Evolutionary conservation across 2,888 invertebrate species (phyloP).

Genomic region (Galeopsomyia nigrocyanea): DNA sequence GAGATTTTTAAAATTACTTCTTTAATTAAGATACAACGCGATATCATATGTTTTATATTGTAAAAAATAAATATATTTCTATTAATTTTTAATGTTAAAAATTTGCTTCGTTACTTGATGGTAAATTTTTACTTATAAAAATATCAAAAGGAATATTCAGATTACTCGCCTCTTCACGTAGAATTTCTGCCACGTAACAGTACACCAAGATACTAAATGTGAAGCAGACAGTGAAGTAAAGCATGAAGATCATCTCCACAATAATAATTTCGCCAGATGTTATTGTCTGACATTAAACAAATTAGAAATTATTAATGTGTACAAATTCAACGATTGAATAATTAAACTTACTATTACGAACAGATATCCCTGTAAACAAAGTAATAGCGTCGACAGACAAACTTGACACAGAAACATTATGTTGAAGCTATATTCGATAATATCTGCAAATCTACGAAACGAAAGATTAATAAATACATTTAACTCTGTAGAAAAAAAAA

Average conservation of each 20-base stretch:
- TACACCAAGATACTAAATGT: conserved; percentile 12
- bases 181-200: conserved; percentile 8
- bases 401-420: conserved; percentile 49
- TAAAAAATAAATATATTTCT: no score
- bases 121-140: no score
- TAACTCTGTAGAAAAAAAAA: no score
- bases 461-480: no score
- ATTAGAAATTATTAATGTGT: no score
- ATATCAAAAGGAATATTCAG: conserved; percentile 37
- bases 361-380: conserved; percentile 52
- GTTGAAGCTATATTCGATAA: conserved; percentile 51
- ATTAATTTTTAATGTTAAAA: no score
- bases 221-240: conserved; percentile 4
- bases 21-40: no score
- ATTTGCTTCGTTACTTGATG: no score
- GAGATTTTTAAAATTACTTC: no score
- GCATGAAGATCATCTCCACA: conserved; percentile 1
- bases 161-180: conserved; percentile 1
- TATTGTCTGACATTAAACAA: no score
- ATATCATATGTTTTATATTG: no score
- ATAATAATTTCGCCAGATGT: not conserved
- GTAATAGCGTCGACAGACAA: conserved; percentile 42
- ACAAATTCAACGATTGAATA: no score
- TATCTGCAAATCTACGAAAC: conserved; percentile 11
- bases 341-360: conserved; percentile 46